Percentiles rank a stretch among this genome's conserved stretches.
Evolutionary conservation across 2,888 invertebrate species (phyloP).

Genomic region (Pseudococcus longispinus): DNA sequence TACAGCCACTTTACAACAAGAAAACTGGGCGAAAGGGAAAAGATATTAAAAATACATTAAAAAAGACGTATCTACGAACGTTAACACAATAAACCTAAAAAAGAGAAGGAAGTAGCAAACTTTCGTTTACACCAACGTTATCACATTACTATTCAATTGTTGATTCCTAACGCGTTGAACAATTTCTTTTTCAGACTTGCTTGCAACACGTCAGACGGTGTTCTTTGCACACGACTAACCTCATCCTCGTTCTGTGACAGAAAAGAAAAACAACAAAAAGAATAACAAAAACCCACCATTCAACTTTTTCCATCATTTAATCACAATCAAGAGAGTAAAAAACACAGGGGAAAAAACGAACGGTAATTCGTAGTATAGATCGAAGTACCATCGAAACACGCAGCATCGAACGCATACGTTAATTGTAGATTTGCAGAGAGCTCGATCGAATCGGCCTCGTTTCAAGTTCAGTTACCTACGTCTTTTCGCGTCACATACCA

Average conservation of each 20-base stretch:
- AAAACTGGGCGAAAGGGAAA: constrained; percentile 43
- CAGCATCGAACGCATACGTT: background rate
- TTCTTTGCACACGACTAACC: constrained; percentile 61
- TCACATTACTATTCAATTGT: constrained; percentile 58
- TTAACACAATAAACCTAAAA: background rate
- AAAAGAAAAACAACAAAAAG: constrained; percentile 58
- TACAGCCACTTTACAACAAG: constrained; percentile 30
- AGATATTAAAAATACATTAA: constrained; percentile 25
- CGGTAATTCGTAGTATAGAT: background rate
- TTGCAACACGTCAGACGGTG: constrained; percentile 62
- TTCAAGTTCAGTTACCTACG: background rate
- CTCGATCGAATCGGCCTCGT: background rate
- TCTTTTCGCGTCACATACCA: background rate
- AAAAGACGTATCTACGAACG: background rate
- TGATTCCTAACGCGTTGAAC: constrained; percentile 78
- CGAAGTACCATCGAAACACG: background rate
- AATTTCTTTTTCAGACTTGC: constrained; percentile 84
- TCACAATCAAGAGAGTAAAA: background rate
- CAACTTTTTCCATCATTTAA: background rate
- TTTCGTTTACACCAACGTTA: background rate
- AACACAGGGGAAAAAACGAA: background rate
- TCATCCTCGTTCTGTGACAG: constrained; percentile 60
- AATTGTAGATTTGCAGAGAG: background rate
- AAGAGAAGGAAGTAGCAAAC: background rate
- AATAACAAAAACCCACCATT: background rate